A percentile compares a stretch with the other conserved stretches of the same genome.
These are phyloP conservation scores for Leucopternis melanops DNA, from an alignment of 2,113 vertebrate genomes.

Conservation along the genomic window DNA sequence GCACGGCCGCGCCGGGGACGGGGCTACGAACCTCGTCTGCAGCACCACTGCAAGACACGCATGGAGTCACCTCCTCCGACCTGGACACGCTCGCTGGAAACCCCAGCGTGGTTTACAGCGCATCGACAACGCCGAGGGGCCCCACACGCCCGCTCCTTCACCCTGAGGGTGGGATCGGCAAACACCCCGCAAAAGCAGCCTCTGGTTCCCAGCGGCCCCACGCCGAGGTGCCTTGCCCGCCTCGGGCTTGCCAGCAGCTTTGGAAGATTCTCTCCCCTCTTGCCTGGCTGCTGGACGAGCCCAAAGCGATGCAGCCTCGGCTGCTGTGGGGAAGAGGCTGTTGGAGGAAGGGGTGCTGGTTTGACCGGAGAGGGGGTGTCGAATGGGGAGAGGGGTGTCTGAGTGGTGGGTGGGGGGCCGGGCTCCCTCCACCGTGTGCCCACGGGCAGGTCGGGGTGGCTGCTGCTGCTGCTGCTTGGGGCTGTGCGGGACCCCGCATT, in stretches of 20 bases:
- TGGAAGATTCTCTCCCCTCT: background rate
- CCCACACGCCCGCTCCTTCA: background rate
- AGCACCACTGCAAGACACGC: background rate
- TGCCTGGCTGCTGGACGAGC: too few species aligned
- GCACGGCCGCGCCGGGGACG: rapidly evolving
- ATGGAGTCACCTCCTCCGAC: background rate
- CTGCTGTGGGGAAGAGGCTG: background rate
- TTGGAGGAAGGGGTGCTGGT: background rate
- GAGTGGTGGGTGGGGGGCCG: rapidly evolving
- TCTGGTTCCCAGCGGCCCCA: too few species aligned
- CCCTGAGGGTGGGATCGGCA: too few species aligned
- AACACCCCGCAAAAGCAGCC: background rate
- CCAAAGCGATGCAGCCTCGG: background rate
- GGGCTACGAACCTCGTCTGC: background rate
- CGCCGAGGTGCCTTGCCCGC: background rate
- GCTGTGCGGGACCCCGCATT: background rate
- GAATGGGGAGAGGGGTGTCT: background rate
- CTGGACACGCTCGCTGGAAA: too few species aligned
- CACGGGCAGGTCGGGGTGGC: background rate
- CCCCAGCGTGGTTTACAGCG: rapidly evolving
- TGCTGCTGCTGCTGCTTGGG: background rate
- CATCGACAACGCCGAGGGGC: rapidly evolving
- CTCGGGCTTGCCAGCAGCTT: background rate
- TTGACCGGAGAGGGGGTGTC: background rate
- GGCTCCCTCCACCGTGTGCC: background rate